A percentile compares a stretch with the other conserved stretches of the same genome.
Evolutionary conservation across 2,888 invertebrate species (phyloP).

Genomic region (Baccha elongata): DNA sequence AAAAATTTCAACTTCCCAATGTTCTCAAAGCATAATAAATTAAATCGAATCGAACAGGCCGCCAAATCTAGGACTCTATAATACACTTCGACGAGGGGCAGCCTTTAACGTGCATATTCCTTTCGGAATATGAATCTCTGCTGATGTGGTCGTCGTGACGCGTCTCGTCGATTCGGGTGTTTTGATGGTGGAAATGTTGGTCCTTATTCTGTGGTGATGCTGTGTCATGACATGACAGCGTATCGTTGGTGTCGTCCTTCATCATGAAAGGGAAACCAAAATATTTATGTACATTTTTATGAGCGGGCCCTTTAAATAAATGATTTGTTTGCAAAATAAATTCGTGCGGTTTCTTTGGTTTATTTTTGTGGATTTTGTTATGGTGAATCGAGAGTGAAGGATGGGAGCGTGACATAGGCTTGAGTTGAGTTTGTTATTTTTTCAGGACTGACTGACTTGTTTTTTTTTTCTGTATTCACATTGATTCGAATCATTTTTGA

Average conservation of each 20-base stretch:
- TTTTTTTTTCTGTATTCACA: constrained; percentile 39
- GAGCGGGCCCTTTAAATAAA: constrained; percentile 73
- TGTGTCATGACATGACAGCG: constrained; percentile 5
- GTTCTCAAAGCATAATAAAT: constrained; percentile 70
- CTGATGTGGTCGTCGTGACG: constrained; percentile 45
- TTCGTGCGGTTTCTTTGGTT: constrained; percentile 73
- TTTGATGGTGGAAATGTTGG: constrained; percentile 3
- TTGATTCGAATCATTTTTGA: constrained; percentile 59
- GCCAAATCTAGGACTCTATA: constrained; percentile 63
- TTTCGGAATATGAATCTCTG: constrained; percentile 66
- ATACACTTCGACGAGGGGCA: constrained; percentile 18
- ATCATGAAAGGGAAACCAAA: constrained; percentile 73
- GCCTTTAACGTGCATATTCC: constrained; percentile 38
- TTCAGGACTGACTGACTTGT: constrained; percentile 6
- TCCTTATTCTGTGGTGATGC: constrained; percentile 32
- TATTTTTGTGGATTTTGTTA: constrained; percentile 43
- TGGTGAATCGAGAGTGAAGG: constrained; percentile 29
- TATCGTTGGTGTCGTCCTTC: constrained; percentile 55
- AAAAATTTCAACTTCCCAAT: constrained; percentile 69
- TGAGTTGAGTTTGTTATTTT: constrained; percentile 34
- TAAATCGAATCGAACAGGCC: constrained; percentile 69
- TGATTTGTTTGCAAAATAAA: constrained; percentile 74
- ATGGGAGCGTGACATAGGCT: constrained; percentile 42
- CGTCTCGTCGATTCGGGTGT: constrained; percentile 5
- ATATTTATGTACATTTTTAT: constrained; percentile 74